phyloP scores from a whole-genome alignment of 2,797 vertebrate species.

The Anabas testudineus region DNA sequence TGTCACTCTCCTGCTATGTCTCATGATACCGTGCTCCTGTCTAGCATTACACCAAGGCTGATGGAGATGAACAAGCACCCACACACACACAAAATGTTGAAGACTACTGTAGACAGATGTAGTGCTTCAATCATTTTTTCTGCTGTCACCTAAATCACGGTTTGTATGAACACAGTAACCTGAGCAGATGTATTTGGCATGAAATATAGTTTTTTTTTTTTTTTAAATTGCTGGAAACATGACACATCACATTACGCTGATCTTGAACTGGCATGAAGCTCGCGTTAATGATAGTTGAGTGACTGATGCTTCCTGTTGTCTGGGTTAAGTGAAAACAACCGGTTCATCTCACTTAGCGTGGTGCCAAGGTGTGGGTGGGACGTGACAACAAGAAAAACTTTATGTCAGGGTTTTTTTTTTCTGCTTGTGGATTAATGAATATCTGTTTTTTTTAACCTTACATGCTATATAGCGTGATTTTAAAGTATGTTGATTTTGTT shows the following conservation, averaged over 20 bases:
- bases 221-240: constrained; percentile 9
- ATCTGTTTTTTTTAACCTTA: not conserved
- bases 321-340: constrained; percentile 58
- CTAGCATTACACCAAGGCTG: not conserved
- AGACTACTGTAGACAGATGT: not conserved
- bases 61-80: no score
- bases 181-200: not conserved
- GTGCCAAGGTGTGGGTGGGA: constrained; percentile 43
- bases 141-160: not conserved
- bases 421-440: not conserved
- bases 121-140: not conserved
- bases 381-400: not conserved
- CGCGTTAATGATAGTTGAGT: constrained; percentile 51
- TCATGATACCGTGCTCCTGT: constrained; percentile 19
- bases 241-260: constrained; percentile 13
- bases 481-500: not conserved
- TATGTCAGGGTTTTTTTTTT: constrained; percentile 6
- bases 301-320: constrained; percentile 60
- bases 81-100: not conserved
- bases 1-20: constrained; percentile 32
- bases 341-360: constrained; percentile 26
- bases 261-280: constrained; percentile 7
- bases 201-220: not conserved
- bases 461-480: not conserved
- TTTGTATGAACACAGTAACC: not conserved